phyloP scores from a whole-genome alignment of 2,797 vertebrate genomes.

The Onychomys torridus region DNA sequence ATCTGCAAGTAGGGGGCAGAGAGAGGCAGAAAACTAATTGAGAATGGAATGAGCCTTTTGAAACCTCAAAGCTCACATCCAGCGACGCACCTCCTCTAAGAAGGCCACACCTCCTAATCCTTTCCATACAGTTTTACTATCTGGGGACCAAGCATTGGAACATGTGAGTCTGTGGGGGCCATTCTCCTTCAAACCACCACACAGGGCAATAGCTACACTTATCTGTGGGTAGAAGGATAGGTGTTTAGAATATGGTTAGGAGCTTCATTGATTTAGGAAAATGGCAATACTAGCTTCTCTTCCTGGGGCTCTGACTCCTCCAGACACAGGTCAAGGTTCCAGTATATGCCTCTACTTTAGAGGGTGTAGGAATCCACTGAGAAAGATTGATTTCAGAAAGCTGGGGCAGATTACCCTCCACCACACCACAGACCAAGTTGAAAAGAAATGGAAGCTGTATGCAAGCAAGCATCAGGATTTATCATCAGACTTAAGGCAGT shows the following conservation, averaged over 20 bases:
- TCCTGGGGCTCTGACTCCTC: neutral
- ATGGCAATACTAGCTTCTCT: neutral
- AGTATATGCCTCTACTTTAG: neutral
- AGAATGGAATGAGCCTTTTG: neutral
- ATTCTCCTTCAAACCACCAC: neutral
- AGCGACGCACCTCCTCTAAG: neutral
- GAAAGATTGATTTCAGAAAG: neutral
- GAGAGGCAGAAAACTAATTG: neutral
- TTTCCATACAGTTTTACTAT: neutral
- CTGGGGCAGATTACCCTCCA: neutral
- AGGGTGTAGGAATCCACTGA: neutral
- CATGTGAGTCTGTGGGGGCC: neutral
- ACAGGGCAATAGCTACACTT: neutral
- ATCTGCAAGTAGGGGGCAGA: neutral
- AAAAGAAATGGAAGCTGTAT: neutral
- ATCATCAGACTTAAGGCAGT: neutral
- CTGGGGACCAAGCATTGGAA: neutral
- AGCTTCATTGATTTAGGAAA: neutral
- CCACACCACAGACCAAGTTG: neutral
- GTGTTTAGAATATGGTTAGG: neutral
- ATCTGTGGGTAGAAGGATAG: neutral
- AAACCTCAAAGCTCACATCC: neutral
- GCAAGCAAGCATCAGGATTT: neutral
- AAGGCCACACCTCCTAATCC: neutral
- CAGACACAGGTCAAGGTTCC: neutral